These are phyloP conservation scores for Trissoscelio sp. DNA, from an alignment of 2,888 invertebrate genomes.

Conservation along the genomic window DNA sequence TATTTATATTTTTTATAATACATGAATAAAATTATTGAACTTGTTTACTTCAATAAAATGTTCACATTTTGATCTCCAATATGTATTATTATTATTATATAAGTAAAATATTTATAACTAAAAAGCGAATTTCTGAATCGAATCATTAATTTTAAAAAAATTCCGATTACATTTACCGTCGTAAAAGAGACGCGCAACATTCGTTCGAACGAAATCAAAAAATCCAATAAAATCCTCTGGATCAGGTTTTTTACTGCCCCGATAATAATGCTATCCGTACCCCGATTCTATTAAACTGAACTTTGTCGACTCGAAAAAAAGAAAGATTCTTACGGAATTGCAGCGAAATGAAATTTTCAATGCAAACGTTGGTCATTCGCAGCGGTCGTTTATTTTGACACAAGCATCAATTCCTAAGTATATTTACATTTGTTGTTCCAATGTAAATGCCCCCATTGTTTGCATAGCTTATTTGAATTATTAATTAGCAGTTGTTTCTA, in stretches of 20 bases:
- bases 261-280: slow-evolving; percentile 4
- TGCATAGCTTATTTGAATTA: too few species aligned
- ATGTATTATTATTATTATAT: too few species aligned
- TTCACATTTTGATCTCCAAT: too few species aligned
- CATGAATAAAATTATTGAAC: too few species aligned
- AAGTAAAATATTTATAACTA: too few species aligned
- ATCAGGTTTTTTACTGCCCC: slow-evolving; percentile 8
- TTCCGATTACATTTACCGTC: slow-evolving; percentile 1
- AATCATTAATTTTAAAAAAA: slow-evolving; percentile 1
- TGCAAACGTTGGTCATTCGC: neutral
- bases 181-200: slow-evolving; percentile 1
- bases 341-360: slow-evolving; percentile 1
- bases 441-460: slow-evolving; percentile 14
- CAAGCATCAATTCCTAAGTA: slow-evolving; percentile 2
- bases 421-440: slow-evolving; percentile 23
- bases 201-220: slow-evolving; percentile 11
- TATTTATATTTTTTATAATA: too few species aligned
- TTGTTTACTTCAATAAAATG: too few species aligned
- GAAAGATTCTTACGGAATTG: neutral
- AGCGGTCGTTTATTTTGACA: slow-evolving; percentile 20
- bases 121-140: neutral
- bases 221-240: slow-evolving; percentile 18
- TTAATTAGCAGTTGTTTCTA: too few species aligned
- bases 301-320: neutral
- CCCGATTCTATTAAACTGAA: slow-evolving; percentile 12